Base-by-base conservation (phyloP, 2,797 vertebrate species). In the Psittacula echo region DNA sequence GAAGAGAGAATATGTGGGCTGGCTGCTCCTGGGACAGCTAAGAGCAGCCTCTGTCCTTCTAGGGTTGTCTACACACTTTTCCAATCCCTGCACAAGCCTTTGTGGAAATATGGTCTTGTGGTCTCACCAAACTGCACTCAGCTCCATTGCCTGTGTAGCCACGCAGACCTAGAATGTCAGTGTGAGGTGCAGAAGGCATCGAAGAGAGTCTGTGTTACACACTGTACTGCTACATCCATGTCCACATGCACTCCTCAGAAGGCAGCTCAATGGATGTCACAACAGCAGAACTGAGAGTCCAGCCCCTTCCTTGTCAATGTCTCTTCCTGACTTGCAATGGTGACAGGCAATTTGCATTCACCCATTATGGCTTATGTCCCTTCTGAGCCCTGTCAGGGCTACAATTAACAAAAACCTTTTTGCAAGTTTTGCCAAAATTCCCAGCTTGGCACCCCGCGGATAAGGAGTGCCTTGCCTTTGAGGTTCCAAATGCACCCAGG, bases 181-280 rank as follows among this genome's bases (percentile, higher is more conserved):
- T 29, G 18, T 27, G 12, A 66, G 19, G 8, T n/a, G 24, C 34
- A 68, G 41, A 75, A 72, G 37, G 18, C 34, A 60, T 32, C 11
- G 60, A 60, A 22, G 13, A 3, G 9, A 67, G 27, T 11, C 30
- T 22, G 21, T 65, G 42, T 62, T 51, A 76, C 0, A 0, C 8
- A 10, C 11, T 60, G 41, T 37, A 16, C 19, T 42, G 30, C 54
- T 85, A 22, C 1, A 2, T 39, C n/a, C 3, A 1, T 32, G 34
- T 44, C 34, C 22, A 71, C 6, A 7, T 3, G 10, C 0, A 0
- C 53, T 67, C 18, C 44, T 47, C 53, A 6, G 3, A 73, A 56
- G 68, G 50, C 26, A 83, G 44, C 10, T 76, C 50, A 65, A 29
- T 2, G 29, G 39, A 79, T 41, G 14, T 23, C 53, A 60, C 23